These are phyloP conservation scores for Nannospalax galili DNA, from an alignment of 2,113 vertebrate genomes.

Conservation along the genomic window DNA sequence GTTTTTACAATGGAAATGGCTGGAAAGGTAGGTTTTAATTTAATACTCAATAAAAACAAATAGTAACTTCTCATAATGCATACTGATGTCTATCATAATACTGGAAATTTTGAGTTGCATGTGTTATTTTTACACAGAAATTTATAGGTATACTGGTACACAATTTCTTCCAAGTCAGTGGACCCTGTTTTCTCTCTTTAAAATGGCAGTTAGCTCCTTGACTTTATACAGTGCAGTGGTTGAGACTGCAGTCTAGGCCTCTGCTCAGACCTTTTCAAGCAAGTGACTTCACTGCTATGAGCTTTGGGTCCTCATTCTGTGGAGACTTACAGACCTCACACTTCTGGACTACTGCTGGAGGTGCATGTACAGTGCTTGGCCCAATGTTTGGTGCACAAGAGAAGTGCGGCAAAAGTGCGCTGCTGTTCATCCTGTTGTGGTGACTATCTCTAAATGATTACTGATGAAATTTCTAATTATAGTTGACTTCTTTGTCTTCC, in stretches of 20 bases:
- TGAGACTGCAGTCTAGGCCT: neutral
- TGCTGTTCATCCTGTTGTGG: neutral
- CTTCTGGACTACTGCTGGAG: neutral
- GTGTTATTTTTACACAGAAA: neutral
- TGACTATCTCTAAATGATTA: neutral
- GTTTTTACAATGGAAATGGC: slow-evolving; percentile 97
- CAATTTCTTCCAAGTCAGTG: neutral
- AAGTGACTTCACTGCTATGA: neutral
- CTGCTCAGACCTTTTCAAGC: neutral
- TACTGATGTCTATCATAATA: neutral
- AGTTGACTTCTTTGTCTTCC: neutral
- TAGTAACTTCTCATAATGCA: neutral
- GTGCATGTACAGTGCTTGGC: neutral
- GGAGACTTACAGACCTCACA: neutral
- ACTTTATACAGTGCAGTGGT: neutral
- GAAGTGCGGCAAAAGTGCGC: neutral
- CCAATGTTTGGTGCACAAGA: neutral
- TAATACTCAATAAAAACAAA: neutral
- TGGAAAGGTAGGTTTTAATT: slow-evolving; percentile 91
- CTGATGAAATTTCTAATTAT: neutral
- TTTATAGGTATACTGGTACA: neutral
- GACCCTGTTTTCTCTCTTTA: neutral
- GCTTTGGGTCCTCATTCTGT: neutral
- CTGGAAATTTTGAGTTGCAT: neutral
- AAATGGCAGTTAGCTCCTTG: neutral